These are phyloP conservation scores for Plodia interpunctella DNA, from an alignment of 1,140 invertebrate genomes.

Conservation along the genomic window DNA sequence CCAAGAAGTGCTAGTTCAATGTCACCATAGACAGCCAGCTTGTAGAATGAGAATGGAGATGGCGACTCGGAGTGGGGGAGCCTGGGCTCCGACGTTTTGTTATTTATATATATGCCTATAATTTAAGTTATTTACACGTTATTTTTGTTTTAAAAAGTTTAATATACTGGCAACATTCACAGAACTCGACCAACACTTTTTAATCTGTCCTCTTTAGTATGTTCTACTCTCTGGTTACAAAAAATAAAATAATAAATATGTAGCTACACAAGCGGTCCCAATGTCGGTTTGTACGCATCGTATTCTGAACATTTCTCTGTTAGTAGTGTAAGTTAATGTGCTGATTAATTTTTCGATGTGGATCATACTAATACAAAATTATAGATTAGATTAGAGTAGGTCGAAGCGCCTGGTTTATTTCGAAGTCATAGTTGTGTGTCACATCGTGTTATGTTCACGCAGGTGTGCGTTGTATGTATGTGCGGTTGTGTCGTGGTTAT, in stretches of 20 bases:
- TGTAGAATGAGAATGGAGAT: too few species aligned
- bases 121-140: too few species aligned
- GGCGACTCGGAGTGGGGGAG: too few species aligned
- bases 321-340: slow-evolving; percentile 30
- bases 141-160: too few species aligned
- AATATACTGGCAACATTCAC: too few species aligned
- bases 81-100: too few species aligned
- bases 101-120: too few species aligned
- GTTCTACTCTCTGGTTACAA: too few species aligned
- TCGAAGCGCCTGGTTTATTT: slow-evolving; percentile 11
- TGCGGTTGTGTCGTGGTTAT: not conserved
- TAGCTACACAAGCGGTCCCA: not conserved
- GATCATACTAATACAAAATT: slow-evolving; percentile 30
- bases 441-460: slow-evolving; percentile 7
- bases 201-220: too few species aligned
- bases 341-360: slow-evolving; percentile 34
- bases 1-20: too few species aligned
- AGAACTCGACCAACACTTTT: too few species aligned
- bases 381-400: slow-evolving; percentile 23
- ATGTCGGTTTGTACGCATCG: slow-evolving; percentile 5
- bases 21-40: too few species aligned
- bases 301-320: slow-evolving; percentile 19
- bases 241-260: not conserved
- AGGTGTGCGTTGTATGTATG: slow-evolving; percentile 14
- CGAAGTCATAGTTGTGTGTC: slow-evolving; percentile 22